Evolutionary conservation across 2,888 invertebrate genomes (phyloP).

Genomic region (Cenopis cana): DNA sequence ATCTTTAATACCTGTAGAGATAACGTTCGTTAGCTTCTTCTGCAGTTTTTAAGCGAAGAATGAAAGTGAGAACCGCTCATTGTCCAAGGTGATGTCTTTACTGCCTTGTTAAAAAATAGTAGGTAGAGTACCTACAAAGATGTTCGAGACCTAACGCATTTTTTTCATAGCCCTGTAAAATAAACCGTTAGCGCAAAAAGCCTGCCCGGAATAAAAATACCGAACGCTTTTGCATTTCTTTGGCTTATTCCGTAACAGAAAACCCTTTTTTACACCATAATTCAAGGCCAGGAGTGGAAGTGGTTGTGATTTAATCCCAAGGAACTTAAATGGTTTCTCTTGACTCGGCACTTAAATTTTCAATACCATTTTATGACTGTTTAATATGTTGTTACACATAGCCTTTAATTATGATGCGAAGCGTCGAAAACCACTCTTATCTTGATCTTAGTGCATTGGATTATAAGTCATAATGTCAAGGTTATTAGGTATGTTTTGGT

Average conservation of each 20-base stretch:
- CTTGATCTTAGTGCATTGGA: constrained; percentile 29
- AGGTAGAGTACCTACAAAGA: not conserved
- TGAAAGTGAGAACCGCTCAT: constrained; percentile 16
- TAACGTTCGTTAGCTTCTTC: not conserved
- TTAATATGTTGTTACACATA: constrained; percentile 65
- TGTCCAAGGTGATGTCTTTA: not conserved
- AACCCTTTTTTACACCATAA: constrained; percentile 56
- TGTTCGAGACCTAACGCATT: not conserved
- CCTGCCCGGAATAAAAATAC: constrained; percentile 4
- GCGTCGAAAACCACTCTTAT: constrained; percentile 45
- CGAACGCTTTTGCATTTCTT: constrained; percentile 60
- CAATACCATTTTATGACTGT: constrained; percentile 68
- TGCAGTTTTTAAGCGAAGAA: not conserved
- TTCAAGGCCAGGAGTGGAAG: constrained; percentile 65
- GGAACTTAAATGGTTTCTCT: constrained; percentile 62
- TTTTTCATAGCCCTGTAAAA: not conserved
- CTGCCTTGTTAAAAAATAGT: constrained; percentile 5
- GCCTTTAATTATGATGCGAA: constrained; percentile 62
- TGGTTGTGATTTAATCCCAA: constrained; percentile 62
- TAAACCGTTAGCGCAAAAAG: constrained; percentile 39
- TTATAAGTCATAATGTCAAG: not conserved
- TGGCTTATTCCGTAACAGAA: constrained; percentile 64
- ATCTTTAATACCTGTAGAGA: not conserved
- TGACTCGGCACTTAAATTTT: constrained; percentile 49
- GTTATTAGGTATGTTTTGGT: constrained; percentile 46